Percentiles rank a stretch among this genome's conserved stretches.
phyloP scores from a whole-genome alignment of 2,797 vertebrate genomes.

The Pelodytes ibericus region DNA sequence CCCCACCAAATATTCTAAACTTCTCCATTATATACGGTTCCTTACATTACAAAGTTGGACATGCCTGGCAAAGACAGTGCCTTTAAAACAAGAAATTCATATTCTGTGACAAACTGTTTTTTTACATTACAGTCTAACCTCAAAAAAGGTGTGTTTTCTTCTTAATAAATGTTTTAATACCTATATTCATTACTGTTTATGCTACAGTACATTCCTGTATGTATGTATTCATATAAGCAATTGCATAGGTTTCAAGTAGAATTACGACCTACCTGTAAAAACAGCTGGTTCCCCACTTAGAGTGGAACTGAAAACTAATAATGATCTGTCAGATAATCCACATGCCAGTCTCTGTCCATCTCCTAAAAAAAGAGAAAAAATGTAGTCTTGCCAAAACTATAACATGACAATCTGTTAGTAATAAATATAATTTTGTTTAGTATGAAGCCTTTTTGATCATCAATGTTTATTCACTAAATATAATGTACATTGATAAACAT shows the following conservation, averaged over 20 bases:
- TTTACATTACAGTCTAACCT: too few species aligned
- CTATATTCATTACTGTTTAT: too few species aligned
- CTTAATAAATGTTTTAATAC: too few species aligned
- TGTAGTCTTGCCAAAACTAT: neutral
- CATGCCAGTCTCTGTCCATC: constrained; percentile 85
- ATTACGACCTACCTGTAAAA: constrained; percentile 79
- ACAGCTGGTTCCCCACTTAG: constrained; percentile 72
- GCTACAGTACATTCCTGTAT: too few species aligned
- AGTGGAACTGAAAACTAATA: constrained; percentile 77
- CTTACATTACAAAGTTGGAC: too few species aligned
- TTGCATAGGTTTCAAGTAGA: neutral
- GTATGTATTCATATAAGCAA: too few species aligned
- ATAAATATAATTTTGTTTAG: constrained; percentile 1
- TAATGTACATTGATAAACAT: neutral
- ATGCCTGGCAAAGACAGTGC: too few species aligned
- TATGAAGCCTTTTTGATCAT: neutral
- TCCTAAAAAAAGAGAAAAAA: constrained; percentile 66
- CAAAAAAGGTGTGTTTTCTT: too few species aligned
- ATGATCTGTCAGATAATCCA: constrained; percentile 80
- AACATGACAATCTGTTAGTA: neutral
- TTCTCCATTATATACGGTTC: too few species aligned
- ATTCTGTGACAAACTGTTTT: too few species aligned
- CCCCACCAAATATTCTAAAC: too few species aligned
- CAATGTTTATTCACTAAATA: neutral
- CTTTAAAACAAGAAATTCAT: too few species aligned